Percentiles rank a stretch among this genome's conserved stretches.
These are phyloP conservation scores for Hemithea aestivaria DNA, from an alignment of 2,888 invertebrate species.

Conservation along the genomic window DNA sequence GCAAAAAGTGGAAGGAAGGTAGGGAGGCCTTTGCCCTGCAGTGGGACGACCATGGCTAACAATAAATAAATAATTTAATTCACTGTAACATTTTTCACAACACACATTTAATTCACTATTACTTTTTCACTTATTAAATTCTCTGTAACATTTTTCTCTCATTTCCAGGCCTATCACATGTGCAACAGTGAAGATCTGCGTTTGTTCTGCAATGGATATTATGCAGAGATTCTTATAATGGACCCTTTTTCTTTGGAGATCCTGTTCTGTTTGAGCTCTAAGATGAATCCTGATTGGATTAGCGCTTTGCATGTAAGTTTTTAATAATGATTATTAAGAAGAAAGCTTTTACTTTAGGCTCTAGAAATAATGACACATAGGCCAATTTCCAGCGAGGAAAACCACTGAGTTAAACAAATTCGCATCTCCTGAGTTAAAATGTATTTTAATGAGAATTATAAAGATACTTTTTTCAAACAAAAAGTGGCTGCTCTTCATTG, in stretches of 20 bases:
- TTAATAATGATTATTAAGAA: not conserved
- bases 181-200: constrained; percentile 89
- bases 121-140: not conserved
- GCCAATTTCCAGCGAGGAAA: no score
- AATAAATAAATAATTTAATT: no score
- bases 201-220: constrained; percentile 98
- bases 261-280: constrained; percentile 93
- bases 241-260: constrained; percentile 97
- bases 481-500: no score
- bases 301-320: constrained; percentile 93
- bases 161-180: constrained; percentile 87
- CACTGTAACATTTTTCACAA: no score
- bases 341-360: not conserved
- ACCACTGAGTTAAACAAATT: no score
- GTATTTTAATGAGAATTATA: no score
- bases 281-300: constrained; percentile 99
- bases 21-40: no score
- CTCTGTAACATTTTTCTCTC: constrained; percentile 1
- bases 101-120: constrained; percentile 1
- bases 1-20: no score
- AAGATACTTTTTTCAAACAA: no score
- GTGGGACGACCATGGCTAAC: no score
- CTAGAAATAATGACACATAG: no score
- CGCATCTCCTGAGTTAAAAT: no score
- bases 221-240: constrained; percentile 97